Evolutionary conservation across 2,888 invertebrate genomes (phyloP), one percentile per base, ranked within the genome.

Genomic region (Rhopalosiphum nymphaeae): DNA sequence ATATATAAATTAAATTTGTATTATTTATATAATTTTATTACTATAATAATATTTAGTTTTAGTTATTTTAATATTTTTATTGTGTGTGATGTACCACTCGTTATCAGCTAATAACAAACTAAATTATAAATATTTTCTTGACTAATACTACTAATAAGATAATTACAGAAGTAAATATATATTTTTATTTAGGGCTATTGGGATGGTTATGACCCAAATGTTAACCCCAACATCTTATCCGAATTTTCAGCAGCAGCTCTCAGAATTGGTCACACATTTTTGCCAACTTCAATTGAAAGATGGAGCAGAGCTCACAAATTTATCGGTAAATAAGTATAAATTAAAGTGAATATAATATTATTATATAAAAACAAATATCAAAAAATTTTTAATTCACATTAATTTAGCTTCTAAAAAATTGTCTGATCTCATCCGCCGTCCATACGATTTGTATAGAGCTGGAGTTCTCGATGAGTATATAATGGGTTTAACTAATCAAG

Each of bases 251-350:
- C 98, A 42, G 98, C 98, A 88, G 98, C 98, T 42, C 98, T 98
- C 96, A 97, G 99, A 95, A 98, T 99, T 95, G 99, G 99, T 1
- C 99, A 99, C 96, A 98, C 98, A 0, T 96, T 99, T 56, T 96
- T 99, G 95, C 98, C 98, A 25, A 98, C 98, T 1, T 98, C 98
- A n/a, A 98, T 98, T 11, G 98, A 99, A 96, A 97, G 98, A 95
- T 99, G 98, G 98, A 98, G 98, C 93, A 99, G 98, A 96, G 98
- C 98, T 53, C 98, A 99, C 96, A 98, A 99, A 96, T 99, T 98
- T 95, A 98, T 99, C 95, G 98, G 98, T 98, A 96, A 96, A 95
- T 95, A 36, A 57, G 42, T n/a, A 91, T 57, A 1, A 42, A 94
- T 36, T 9, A 61, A 49, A 1, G 36, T 1, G 10, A 2, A 56